phyloP scores from a whole-genome alignment of 2,797 vertebrate genomes.

The Erpetoichthys calabaricus region DNA sequence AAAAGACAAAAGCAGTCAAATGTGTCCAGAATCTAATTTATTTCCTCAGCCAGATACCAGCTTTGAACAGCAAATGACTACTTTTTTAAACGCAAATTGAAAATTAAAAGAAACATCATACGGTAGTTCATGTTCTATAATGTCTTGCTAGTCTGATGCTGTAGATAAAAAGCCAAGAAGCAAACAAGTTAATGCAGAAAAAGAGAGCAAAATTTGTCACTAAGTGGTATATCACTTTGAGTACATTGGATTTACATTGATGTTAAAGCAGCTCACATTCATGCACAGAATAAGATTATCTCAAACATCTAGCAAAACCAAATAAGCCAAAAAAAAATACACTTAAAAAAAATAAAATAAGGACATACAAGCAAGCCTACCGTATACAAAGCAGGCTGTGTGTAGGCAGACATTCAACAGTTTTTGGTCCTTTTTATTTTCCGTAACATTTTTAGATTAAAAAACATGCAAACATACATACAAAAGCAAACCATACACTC shows the following conservation, averaged over 20 bases:
- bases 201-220: constrained; percentile 10
- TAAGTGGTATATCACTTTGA: constrained; percentile 10
- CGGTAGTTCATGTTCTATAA: too few species aligned
- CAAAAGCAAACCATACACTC: constrained; percentile 21
- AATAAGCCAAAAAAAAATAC: constrained; percentile 12
- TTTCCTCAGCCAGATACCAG: constrained; percentile 16
- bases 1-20: constrained; percentile 7
- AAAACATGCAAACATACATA: constrained; percentile 19
- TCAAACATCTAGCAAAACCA: constrained; percentile 7
- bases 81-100: constrained; percentile 9
- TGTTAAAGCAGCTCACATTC: not conserved
- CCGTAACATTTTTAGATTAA: not conserved
- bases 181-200: constrained; percentile 20
- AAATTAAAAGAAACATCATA: too few species aligned
- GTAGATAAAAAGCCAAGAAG: constrained; percentile 11
- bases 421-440: constrained; percentile 40
- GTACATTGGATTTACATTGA: not conserved
- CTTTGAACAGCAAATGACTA: constrained; percentile 13
- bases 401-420: constrained; percentile 69
- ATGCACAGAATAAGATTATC: constrained; percentile 6
- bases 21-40: constrained; percentile 15
- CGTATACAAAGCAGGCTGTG: constrained; percentile 68
- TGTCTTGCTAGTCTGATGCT: not conserved
- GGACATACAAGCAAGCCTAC: constrained; percentile 42
- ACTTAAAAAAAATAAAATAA: constrained; percentile 3